Base-by-base conservation (phyloP, 2,113 vertebrate species). In the Taurulus bubalis region DNA sequence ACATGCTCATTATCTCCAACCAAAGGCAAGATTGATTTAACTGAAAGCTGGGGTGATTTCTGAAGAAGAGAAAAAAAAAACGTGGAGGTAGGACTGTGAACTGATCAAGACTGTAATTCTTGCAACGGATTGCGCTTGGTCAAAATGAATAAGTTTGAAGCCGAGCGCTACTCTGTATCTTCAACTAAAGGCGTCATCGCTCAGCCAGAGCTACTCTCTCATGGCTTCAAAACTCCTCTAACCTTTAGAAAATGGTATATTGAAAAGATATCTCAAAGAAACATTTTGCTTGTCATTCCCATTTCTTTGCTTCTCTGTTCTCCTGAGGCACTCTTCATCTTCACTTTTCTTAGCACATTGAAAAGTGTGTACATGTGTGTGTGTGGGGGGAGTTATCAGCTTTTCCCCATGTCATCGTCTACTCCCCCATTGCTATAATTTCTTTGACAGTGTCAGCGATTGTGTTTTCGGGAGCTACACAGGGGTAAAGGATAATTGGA, bases 21-120 rank as follows among this genome's bases (percentile, higher is more conserved):
- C 73, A 87, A 88, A 90, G 80, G 80, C 85, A 45, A 82, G 91
- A 93, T 90, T 91, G 91, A 89, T 91, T 93, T 88, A 87, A 79
- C 84, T 89, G 85, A 92, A 90, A 90, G 80, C 77, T 22, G 9
- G 70, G 40, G 60, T 87, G 68, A 87, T 88, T 45, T 78, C 9
- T 15, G 2, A 24, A 36, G 47, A 62, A 32, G 16, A 32, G 16
- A 42, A 10, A 36, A 10, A 58, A 40, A 68, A 62, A 38, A 42
- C 62, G 58, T 4, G 20, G 24, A 82, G 63, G 80, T 73, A 73
- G 72, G 72, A 5, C 18, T 42, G 45, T 68, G 87, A 87, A 87
- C 81, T 51, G 83, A 85, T 82, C 73, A 63, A 83, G 85, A 81
- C 22, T 2, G 77, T 59, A 26, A 45, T 80, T 76, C 58, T 71